Conservation (phyloP, 2,797 vertebrate species). For the Lycodopsis pacificus region DNA sequence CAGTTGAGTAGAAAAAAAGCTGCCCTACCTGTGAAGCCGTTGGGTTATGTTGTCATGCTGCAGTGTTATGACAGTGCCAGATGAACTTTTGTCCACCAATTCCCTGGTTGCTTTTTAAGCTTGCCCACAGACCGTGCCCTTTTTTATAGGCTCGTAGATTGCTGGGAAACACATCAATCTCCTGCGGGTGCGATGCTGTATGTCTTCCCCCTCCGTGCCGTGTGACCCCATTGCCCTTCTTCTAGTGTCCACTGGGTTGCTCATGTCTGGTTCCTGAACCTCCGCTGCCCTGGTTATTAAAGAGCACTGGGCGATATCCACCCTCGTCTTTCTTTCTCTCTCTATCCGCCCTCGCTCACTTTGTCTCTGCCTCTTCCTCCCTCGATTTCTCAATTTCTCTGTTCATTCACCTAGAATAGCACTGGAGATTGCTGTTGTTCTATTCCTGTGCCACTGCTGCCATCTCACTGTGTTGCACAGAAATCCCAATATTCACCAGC, state of each 20-base stretch:
- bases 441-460: constrained; percentile 19
- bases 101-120: constrained; percentile 82
- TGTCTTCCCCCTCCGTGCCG: constrained; percentile 63
- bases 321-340: constrained; percentile 57
- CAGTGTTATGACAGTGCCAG: constrained; percentile 76
- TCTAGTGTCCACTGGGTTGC: constrained; percentile 77
- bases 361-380: constrained; percentile 52
- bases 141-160: constrained; percentile 82
- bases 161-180: constrained; percentile 85
- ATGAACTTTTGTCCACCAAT: constrained; percentile 81
- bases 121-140: constrained; percentile 73
- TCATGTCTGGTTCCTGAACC: constrained; percentile 81
- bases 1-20: constrained; percentile 20
- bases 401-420: constrained; percentile 64
- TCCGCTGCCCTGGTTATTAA: constrained; percentile 82
- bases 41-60: constrained; percentile 73
- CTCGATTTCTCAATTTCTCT: constrained; percentile 52
- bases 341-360: constrained; percentile 51
- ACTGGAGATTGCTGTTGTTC: constrained; percentile 55
- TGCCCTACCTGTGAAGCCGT: constrained; percentile 47
- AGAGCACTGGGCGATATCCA: constrained; percentile 71
- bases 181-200: constrained; percentile 65
- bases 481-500: constrained; percentile 31
- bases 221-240: constrained; percentile 81
- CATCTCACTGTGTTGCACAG: neutral